These are phyloP conservation scores for Chelonus insularis DNA, from an alignment of 1,140 invertebrate species.

Conservation along the genomic window DNA sequence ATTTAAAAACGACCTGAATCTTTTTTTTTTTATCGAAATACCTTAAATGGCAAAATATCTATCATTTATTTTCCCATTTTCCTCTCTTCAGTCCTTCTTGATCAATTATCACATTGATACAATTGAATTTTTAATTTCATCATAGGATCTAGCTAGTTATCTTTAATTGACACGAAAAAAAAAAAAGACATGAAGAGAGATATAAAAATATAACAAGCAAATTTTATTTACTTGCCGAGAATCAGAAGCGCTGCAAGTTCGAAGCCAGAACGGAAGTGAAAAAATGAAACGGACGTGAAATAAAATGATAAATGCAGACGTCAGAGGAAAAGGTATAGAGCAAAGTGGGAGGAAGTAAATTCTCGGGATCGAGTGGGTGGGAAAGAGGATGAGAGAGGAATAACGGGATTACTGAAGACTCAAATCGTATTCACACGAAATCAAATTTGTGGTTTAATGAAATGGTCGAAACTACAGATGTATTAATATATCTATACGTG, in stretches of 20 bases:
- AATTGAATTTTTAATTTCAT: too few species aligned
- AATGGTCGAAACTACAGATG: slow-evolving; percentile 23
- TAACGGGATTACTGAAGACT: slow-evolving; percentile 45
- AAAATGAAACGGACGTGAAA: slow-evolving; percentile 17
- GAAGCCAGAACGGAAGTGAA: background rate
- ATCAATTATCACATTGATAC: too few species aligned
- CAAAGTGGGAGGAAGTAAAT: slow-evolving; percentile 22
- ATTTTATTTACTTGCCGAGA: too few species aligned
- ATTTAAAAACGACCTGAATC: background rate
- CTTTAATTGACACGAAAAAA: too few species aligned
- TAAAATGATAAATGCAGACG: slow-evolving; percentile 34
- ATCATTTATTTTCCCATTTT: too few species aligned
- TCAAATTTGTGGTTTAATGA: slow-evolving; percentile 44
- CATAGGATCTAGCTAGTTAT: too few species aligned
- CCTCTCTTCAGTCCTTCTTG: too few species aligned
- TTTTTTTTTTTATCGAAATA: too few species aligned
- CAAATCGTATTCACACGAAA: slow-evolving; percentile 45
- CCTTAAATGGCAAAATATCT: too few species aligned
- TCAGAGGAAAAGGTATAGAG: slow-evolving; percentile 25
- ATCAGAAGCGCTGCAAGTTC: too few species aligned
- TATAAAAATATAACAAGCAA: too few species aligned
- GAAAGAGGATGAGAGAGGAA: slow-evolving; percentile 29
- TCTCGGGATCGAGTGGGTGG: slow-evolving; percentile 14
- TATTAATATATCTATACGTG: background rate
- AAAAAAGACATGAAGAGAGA: too few species aligned